Evolutionary conservation across 2,888 invertebrate species (phyloP), one percentile per base, ranked within the genome.

Genomic region (Trisateles emortualis): DNA sequence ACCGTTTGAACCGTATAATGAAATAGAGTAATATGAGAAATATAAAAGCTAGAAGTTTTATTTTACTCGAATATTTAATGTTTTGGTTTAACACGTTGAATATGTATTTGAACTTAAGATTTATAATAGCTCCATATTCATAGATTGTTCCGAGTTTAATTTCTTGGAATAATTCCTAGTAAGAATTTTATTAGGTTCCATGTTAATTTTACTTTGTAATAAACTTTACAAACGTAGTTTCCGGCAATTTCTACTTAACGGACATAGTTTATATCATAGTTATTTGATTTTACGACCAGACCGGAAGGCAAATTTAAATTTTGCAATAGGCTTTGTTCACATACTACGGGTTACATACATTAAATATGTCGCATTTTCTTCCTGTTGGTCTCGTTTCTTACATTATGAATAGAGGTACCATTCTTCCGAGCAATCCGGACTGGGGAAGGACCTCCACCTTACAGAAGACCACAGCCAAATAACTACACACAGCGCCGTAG

Each of bases 11-110:
- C 51, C 50, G 49, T 65, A 56, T 59, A 63, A 60, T 69, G 49
- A 62, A 71, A 63, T 49, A 55, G 42, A 64, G 57, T 59, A 63
- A 70, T 58, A 58, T 52, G 59, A 67, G 58, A 67, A 56, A 59
- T 57, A 55, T 49, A 43, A 57, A 67, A 38, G 49, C 53, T 46
- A 35, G 19, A 55, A 35, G 30, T 53, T 61, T 69, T 60, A 51
- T 52, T 56, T 65, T 59, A 36, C 36, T 26, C 5, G n/a, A 52
- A 56, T 50, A 55, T 56, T 45, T 45, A 24, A 52, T 53, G 46
- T 50, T 57, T 58, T 51, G 9, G 42, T 57, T 59, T 17, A 52
- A 10, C 13, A 9, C 32, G 43, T 59, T 55, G 58, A 67, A 70
- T 64, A 51, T 57, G 44, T 53, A 43, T 43, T 33, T 1, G 13